These are phyloP conservation scores for Larimichthys polyactis DNA, from an alignment of 2,113 vertebrate genomes.

Conservation along the genomic window DNA sequence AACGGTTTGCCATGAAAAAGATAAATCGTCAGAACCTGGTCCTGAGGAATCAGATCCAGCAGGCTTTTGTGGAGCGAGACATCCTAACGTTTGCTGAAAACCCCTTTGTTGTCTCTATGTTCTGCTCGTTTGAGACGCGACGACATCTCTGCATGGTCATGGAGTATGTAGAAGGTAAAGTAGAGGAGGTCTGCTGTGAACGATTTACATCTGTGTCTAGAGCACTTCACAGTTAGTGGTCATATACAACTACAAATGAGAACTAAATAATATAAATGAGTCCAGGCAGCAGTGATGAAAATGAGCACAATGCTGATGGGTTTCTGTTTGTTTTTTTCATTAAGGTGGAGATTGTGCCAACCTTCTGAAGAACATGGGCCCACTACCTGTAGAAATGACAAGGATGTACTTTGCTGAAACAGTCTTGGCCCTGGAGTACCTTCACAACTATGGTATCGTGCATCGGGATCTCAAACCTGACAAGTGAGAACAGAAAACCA, in stretches of 20 bases:
- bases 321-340: conserved; percentile 11
- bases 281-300: background rate
- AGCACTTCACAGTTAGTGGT: fast-evolving
- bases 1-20: conserved; percentile 98
- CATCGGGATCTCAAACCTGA: conserved; percentile 98
- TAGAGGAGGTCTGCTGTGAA: background rate
- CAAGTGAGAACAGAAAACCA: conserved; percentile 87
- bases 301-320: background rate
- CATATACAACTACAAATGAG: background rate
- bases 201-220: background rate
- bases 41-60: conserved; percentile 98
- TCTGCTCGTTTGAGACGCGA: conserved; percentile 97
- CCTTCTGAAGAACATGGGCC: conserved; percentile 97
- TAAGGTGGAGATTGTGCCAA: conserved; percentile 96
- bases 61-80: conserved; percentile 97
- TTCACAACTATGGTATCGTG: conserved; percentile 98
- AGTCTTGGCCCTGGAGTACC: conserved; percentile 93
- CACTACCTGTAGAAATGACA: conserved; percentile 95
- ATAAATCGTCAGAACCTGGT: conserved; percentile 98
- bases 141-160: conserved; percentile 99
- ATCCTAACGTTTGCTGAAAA: conserved; percentile 98
- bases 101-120: conserved; percentile 98
- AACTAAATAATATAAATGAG: background rate
- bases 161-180: conserved; percentile 97
- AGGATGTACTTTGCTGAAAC: conserved; percentile 98